phyloP scores from a whole-genome alignment of 2,113 vertebrate genomes.

The Trogon surrucura region DNA sequence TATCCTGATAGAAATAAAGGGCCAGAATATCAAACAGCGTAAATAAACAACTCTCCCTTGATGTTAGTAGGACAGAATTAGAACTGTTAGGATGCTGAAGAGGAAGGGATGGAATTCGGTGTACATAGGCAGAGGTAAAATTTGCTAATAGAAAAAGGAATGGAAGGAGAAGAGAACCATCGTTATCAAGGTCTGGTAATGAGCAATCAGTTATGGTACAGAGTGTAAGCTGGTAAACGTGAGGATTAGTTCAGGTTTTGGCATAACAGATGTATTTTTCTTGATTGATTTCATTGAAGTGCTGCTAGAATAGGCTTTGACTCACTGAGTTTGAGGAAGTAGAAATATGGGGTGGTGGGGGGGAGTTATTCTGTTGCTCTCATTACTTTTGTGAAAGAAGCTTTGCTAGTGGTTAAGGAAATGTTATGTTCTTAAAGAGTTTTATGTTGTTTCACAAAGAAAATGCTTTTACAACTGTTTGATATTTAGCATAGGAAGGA shows the following conservation, averaged over 20 bases:
- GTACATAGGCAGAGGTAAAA: neutral
- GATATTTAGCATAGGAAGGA: neutral
- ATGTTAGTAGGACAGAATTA: neutral
- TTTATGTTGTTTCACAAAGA: neutral
- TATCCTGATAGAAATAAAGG: neutral
- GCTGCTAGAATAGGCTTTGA: neutral
- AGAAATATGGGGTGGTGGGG: neutral
- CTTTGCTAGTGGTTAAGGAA: neutral
- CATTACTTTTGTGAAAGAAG: neutral
- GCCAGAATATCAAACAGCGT: neutral
- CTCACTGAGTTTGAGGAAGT: neutral
- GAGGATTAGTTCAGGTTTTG: neutral
- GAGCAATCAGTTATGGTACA: neutral
- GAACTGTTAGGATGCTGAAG: neutral
- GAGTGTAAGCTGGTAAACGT: neutral
- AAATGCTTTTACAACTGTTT: neutral
- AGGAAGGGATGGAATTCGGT: neutral
- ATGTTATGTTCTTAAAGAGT: neutral
- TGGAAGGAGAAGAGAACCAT: neutral
- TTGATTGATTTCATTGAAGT: neutral
- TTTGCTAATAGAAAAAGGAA: neutral
- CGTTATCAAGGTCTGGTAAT: neutral
- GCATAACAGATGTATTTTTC: neutral
- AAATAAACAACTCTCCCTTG: neutral
- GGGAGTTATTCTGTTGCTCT: neutral